These are phyloP conservation scores for Dimorphilus gyrociliatus DNA, from an alignment of 2,888 invertebrate species.

Conservation along the genomic window DNA sequence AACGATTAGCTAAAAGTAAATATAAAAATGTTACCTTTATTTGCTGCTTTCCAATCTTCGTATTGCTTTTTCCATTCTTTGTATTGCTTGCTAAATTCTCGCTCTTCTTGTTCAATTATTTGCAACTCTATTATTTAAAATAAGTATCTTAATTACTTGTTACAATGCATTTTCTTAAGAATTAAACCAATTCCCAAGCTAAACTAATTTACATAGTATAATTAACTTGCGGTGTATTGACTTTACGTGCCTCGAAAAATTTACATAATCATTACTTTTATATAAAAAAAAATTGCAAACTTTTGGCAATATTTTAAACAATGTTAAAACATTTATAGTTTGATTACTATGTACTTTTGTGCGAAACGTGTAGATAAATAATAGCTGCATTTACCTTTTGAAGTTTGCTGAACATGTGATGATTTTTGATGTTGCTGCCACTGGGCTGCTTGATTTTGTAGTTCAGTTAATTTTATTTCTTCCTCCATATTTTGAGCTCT, in stretches of 20 bases:
- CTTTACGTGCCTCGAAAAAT: too few relatives aligned
- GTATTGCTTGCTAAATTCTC: constrained; percentile 71
- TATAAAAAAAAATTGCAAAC: background rate
- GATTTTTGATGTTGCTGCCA: constrained; percentile 19
- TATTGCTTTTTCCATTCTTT: constrained; percentile 80
- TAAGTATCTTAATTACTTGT: too few relatives aligned
- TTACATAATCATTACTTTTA: background rate
- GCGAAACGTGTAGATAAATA: too few relatives aligned
- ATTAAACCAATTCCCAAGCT: too few relatives aligned
- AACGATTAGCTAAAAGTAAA: background rate
- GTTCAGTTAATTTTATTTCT: constrained; percentile 14
- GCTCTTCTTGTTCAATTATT: constrained; percentile 48
- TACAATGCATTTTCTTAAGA: too few relatives aligned
- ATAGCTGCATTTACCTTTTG: too few relatives aligned
- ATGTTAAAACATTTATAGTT: constrained; percentile 6
- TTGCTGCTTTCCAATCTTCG: constrained; percentile 74
- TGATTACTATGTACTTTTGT: too few relatives aligned
- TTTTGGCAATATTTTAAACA: constrained; percentile 9
- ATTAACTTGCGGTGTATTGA: too few relatives aligned
- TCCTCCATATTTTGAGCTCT: constrained; percentile 17
- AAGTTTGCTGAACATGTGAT: constrained; percentile 2
- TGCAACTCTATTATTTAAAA: constrained; percentile 3
- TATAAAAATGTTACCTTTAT: constrained; percentile 46
- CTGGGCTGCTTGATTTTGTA: constrained; percentile 20
- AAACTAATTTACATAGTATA: too few relatives aligned